Conservation (phyloP, 2,113 vertebrate genomes). For the Castor canadensis region DNA sequence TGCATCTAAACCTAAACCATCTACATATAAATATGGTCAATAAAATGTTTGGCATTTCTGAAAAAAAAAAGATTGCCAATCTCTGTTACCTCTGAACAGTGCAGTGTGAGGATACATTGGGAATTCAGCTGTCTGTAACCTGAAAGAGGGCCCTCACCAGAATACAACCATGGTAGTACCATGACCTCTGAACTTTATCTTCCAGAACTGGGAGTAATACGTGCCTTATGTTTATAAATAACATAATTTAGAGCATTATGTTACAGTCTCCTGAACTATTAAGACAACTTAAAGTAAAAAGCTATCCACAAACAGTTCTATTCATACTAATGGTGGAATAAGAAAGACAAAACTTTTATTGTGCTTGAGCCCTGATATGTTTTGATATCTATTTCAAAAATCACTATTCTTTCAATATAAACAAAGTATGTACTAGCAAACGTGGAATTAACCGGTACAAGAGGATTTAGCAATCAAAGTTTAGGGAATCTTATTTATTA, state of each 20-base stretch:
- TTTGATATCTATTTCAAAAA: neutral
- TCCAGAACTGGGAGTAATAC: neutral
- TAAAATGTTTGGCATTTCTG: too few species aligned
- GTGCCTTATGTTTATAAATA: neutral
- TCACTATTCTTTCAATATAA: neutral
- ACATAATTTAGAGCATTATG: neutral
- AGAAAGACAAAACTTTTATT: neutral
- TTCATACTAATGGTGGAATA: neutral
- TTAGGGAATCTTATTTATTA: neutral
- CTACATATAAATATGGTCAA: too few species aligned
- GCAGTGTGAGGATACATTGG: too few species aligned
- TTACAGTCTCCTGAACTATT: neutral
- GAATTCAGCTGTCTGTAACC: too few species aligned
- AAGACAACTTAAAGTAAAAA: neutral
- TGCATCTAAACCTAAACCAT: too few species aligned
- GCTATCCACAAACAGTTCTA: neutral
- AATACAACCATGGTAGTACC: too few species aligned
- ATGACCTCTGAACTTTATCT: neutral
- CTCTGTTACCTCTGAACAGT: too few species aligned
- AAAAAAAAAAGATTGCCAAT: too few species aligned
- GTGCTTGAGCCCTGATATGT: neutral
- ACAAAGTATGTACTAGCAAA: neutral
- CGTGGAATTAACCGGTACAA: neutral
- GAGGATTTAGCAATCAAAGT: neutral
- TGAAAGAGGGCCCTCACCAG: too few species aligned